These are phyloP conservation scores for Gryllus longicercus DNA, from an alignment of 2,888 invertebrate genomes.

Conservation along the genomic window DNA sequence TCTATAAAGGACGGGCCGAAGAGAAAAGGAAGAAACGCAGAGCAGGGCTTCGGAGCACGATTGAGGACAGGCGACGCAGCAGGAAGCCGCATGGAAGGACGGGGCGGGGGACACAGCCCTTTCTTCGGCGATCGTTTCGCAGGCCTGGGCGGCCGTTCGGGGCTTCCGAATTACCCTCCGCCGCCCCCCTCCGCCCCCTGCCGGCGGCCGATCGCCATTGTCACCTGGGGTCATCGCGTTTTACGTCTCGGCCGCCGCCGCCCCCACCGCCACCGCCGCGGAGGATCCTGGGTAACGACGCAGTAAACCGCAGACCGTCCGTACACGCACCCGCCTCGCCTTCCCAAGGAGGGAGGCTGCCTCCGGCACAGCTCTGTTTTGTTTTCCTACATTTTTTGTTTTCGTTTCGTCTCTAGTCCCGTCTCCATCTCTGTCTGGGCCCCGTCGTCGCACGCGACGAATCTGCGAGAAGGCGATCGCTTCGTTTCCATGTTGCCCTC, in stretches of 20 bases:
- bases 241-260: not conserved
- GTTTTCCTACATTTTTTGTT: not conserved
- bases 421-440: not conserved
- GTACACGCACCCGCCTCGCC: too few relatives aligned
- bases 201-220: not conserved
- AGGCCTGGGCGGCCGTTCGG: too few relatives aligned
- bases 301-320: not conserved
- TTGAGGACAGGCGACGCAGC: too few relatives aligned
- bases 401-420: not conserved
- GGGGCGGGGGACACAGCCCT: too few relatives aligned
- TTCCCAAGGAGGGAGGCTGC: too few relatives aligned
- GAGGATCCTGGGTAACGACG: not conserved
- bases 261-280: not conserved
- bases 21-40: too few relatives aligned
- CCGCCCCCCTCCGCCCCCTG: too few relatives aligned
- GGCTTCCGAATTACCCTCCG: too few relatives aligned
- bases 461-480: not conserved
- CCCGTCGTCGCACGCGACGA: not conserved
- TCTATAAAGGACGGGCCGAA: too few relatives aligned
- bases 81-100: too few relatives aligned
- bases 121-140: too few relatives aligned
- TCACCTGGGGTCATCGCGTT: not conserved
- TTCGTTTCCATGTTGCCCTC: constrained; percentile 1
- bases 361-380: not conserved
- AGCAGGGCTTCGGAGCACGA: too few relatives aligned